Evolutionary conservation across 2,113 vertebrate genomes (phyloP).

Genomic region (Eleginops maclovinus): DNA sequence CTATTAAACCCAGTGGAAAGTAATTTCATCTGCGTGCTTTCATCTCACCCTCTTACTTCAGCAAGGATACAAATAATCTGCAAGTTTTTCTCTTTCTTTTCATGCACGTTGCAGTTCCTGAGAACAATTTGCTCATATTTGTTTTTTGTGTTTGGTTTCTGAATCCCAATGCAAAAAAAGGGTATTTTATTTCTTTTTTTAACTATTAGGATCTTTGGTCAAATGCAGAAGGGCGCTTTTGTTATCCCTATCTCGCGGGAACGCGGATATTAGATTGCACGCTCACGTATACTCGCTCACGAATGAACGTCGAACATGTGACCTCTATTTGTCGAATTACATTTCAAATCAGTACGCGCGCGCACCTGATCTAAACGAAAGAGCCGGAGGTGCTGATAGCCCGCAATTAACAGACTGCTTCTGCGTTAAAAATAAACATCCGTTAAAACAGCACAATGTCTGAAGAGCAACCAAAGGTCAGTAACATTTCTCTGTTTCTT

Average conservation of each 20-base stretch:
- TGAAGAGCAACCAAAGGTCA: conserved; percentile 93
- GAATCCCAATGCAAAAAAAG: background rate
- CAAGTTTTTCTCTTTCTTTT: background rate
- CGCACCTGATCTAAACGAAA: conserved; percentile 78
- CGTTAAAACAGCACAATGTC: conserved; percentile 83
- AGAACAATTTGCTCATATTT: background rate
- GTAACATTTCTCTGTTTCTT: conserved; percentile 6
- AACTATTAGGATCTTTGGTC: background rate
- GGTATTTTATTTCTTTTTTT: background rate
- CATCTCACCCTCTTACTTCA: background rate
- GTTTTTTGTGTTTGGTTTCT: background rate
- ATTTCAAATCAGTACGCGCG: conserved; percentile 81
- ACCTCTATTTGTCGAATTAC: conserved; percentile 77
- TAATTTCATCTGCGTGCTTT: background rate
- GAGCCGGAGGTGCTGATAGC: conserved; percentile 73
- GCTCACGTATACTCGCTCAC: conserved; percentile 74
- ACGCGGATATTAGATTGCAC: conserved; percentile 66
- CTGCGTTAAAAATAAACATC: conserved; percentile 3
- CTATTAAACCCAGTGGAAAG: background rate
- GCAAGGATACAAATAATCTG: background rate
- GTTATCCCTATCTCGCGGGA: conserved; percentile 42
- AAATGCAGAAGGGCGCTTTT: conserved; percentile 1
- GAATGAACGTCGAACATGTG: conserved; percentile 79
- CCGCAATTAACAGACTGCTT: conserved; percentile 25
- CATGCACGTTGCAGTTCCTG: background rate